Percentiles rank a stretch among this genome's conserved stretches.
Evolutionary conservation across 2,797 vertebrate genomes (phyloP).

Genomic region (Pangasius larnaudii): DNA sequence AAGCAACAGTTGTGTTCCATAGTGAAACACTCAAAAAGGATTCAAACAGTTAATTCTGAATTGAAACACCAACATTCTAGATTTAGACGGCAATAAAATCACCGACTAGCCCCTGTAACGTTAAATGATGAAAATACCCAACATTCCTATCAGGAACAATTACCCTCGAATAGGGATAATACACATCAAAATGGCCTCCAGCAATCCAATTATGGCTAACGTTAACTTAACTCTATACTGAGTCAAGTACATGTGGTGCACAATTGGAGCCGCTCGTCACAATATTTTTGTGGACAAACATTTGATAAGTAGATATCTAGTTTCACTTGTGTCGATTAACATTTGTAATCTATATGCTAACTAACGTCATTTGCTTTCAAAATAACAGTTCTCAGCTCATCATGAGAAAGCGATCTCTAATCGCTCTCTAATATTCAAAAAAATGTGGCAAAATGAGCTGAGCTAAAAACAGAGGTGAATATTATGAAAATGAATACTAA

Average conservation of each 20-base stretch:
- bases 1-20: not conserved
- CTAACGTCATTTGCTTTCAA: slow-evolving; percentile 4
- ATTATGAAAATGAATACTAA: too few species aligned
- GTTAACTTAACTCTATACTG: not conserved
- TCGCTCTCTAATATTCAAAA: not conserved
- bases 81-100: too few species aligned
- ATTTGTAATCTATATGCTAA: slow-evolving; percentile 5
- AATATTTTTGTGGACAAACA: slow-evolving; percentile 12
- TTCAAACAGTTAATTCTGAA: too few species aligned
- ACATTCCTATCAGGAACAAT: too few species aligned
- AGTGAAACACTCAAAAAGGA: not conserved
- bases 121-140: too few species aligned
- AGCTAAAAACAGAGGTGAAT: not conserved
- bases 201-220: not conserved
- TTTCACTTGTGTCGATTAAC: slow-evolving; percentile 3
- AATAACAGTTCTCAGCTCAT: slow-evolving; percentile 20
- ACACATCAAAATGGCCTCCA: slow-evolving; percentile 11
- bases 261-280: too few species aligned
- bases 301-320: not conserved
- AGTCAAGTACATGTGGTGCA: slow-evolving; percentile 23
- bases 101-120: too few species aligned
- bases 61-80: too few species aligned
- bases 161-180: not conserved
- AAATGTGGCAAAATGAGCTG: not conserved
- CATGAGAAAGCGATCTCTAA: not conserved